Evolutionary conservation across 2,888 invertebrate genomes (phyloP).

Genomic region (Latheticus oryzae): DNA sequence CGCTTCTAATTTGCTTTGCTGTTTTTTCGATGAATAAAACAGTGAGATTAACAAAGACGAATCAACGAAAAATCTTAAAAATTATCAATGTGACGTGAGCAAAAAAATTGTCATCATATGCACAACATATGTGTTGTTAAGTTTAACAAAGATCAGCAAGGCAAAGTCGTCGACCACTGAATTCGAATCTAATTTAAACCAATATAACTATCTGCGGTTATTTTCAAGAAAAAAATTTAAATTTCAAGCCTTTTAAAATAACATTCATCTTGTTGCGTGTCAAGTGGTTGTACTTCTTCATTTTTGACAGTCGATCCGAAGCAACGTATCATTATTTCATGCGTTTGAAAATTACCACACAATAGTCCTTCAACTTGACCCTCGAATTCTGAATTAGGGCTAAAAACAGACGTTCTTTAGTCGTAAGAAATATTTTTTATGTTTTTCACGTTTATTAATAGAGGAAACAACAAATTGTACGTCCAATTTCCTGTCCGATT

Average conservation of each 20-base stretch:
- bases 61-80: too few species aligned
- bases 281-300: conserved; percentile 7
- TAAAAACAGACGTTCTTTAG: too few species aligned
- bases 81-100: too few species aligned
- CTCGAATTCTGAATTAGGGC: too few species aligned
- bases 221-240: conserved; percentile 3
- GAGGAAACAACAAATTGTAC: conserved; percentile 12
- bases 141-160: conserved; percentile 34
- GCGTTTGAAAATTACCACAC: conserved; percentile 19
- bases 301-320: conserved; percentile 6
- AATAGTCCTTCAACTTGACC: conserved; percentile 9
- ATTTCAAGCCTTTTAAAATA: conserved; percentile 3
- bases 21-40: conserved; percentile 14
- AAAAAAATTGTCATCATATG: conserved; percentile 45
- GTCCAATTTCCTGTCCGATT: conserved; percentile 19
- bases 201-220: background rate
- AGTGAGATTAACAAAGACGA: conserved; percentile 7
- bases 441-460: too few species aligned
- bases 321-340: conserved; percentile 18
- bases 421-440: too few species aligned
- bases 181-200: conserved; percentile 21
- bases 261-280: conserved; percentile 31
- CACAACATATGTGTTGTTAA: conserved; percentile 52
- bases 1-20: conserved; percentile 15
- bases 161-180: conserved; percentile 23